Evolutionary conservation across 2,888 invertebrate genomes (phyloP), one percentile per base, ranked within the genome.

Genomic region (Laspeyria flexula): DNA sequence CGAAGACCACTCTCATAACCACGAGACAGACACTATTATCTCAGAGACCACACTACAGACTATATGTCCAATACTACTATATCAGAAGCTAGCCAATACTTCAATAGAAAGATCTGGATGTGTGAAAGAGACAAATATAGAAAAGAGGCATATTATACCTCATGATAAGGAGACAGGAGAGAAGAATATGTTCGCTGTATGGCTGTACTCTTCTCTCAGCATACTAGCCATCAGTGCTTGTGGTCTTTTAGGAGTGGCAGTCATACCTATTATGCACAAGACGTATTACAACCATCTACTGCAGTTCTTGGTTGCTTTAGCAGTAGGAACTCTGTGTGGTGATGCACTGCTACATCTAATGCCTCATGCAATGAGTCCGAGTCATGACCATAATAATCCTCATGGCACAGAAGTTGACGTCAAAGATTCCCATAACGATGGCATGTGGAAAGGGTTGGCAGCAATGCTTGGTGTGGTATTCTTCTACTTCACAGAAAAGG

Each of bases 271-370:
- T 31, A 97, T 99, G 96, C 96, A 96, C 81, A 95, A 96, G 70
- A 94, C 94, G 11, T 97, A 97, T 81, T 99, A 98, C 81, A 96
- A 98, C 73, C 96, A 97, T 65, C 87, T 98, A 25, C 92, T 98
- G 43, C 98, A 98, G 85, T 98, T 98, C 85, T 93, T 99, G 56
- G 97, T 99, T 1, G 98, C 98, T 0, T 90, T 99, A 63, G 99
- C 99, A 11, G 96, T 99, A 25, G 99, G 98, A 0, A 97, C 98
- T 0, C 90, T 98, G 50, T 96, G 97, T 37, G 98, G 98, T 0
- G 99, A 99, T 88, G 98, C 98, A 0, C 88, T 99, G 35, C 89
- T 99, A 52, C 99, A 99, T 93, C 93, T 99, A 21, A 92, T 99
- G 82, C 99, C 99, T 13, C 97, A 98, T 79, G 97, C 97, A 51